phyloP scores from a whole-genome alignment of 2,888 invertebrate species.

The Acronicta leporina region DNA sequence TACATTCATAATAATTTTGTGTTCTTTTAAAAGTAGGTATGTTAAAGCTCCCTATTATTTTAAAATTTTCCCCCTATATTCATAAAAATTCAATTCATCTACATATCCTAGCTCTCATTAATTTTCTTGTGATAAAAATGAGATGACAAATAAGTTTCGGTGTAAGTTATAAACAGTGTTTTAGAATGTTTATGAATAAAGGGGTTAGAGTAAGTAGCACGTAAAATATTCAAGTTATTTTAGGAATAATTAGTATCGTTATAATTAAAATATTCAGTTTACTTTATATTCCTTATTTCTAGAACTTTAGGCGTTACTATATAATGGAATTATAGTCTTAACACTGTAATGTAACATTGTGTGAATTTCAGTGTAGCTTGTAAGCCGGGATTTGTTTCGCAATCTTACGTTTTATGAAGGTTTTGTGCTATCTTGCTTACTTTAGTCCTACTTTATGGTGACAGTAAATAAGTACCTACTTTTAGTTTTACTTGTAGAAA shows the following conservation, averaged over 20 bases:
- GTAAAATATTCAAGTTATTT: slow-evolving; percentile 24
- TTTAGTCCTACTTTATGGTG: slow-evolving; percentile 33
- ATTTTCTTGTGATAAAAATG: slow-evolving; percentile 10
- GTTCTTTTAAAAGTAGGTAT: slow-evolving; percentile 61
- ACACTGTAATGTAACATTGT: slow-evolving; percentile 19
- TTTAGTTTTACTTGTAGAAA: slow-evolving; percentile 44
- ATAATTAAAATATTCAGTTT: slow-evolving; percentile 34
- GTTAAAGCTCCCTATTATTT: slow-evolving; percentile 47
- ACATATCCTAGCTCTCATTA: slow-evolving; percentile 29
- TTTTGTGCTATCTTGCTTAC: slow-evolving; percentile 56
- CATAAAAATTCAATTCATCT: slow-evolving; percentile 15
- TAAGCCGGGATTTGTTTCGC: slow-evolving; percentile 66
- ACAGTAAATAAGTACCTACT: slow-evolving; percentile 50
- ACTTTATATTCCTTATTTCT: slow-evolving; percentile 38
- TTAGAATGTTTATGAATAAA: slow-evolving; percentile 24
- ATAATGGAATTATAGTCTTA: slow-evolving; percentile 23
- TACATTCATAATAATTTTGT: slow-evolving; percentile 53
- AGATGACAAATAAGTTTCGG: slow-evolving; percentile 12
- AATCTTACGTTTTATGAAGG: slow-evolving; percentile 57
- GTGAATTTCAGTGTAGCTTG: slow-evolving; percentile 26
- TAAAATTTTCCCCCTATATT: slow-evolving; percentile 22
- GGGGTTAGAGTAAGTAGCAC: slow-evolving; percentile 27
- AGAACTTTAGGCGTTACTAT: slow-evolving; percentile 35
- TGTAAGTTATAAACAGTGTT: not conserved
- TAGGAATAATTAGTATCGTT: slow-evolving; percentile 35